Percentiles rank a stretch among this genome's conserved stretches.
Evolutionary conservation across 2,113 vertebrate genomes (phyloP).

Genomic region (Osmerus mordax): DNA sequence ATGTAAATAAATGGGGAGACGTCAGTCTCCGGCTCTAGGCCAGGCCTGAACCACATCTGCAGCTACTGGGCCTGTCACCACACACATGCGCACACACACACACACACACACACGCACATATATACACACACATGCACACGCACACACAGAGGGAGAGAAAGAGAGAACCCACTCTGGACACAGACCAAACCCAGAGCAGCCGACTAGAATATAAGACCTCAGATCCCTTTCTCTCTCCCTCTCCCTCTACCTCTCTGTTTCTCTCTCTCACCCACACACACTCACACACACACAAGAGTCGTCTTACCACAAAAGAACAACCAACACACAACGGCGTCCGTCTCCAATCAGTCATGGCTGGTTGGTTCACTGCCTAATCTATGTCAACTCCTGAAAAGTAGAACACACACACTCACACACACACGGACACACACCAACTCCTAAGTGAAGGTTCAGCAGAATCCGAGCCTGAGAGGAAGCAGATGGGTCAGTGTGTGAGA

Average conservation of each 20-base stretch:
- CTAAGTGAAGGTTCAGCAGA: conserved; percentile 1
- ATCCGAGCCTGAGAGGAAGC: neutral
- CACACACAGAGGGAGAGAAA: conserved; percentile 33
- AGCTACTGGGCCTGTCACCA: conserved; percentile 63
- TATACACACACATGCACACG: neutral
- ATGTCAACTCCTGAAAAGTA: conserved; percentile 61
- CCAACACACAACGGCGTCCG: conserved; percentile 61
- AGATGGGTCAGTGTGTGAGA: neutral
- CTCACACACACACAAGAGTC: conserved; percentile 26
- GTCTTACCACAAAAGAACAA: conserved; percentile 66
- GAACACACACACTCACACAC: conserved; percentile 4
- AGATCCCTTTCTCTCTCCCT: neutral
- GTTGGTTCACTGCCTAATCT: conserved; percentile 59
- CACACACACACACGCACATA: conserved; percentile 21
- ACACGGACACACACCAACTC: neutral
- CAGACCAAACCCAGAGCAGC: conserved; percentile 12
- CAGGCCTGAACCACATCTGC: conserved; percentile 70
- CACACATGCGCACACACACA: conserved; percentile 22
- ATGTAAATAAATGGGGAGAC: conserved; percentile 67
- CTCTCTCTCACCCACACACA: conserved; percentile 37
- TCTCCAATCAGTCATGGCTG: conserved; percentile 68
- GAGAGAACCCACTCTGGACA: conserved; percentile 10
- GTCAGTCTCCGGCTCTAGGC: conserved; percentile 54
- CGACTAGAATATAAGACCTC: neutral
- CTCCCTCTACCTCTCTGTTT: conserved; percentile 3